Evolutionary conservation across 2,888 invertebrate genomes (phyloP), one percentile per base, ranked within the genome.

Genomic region (Lepetodrilus schrolli): DNA sequence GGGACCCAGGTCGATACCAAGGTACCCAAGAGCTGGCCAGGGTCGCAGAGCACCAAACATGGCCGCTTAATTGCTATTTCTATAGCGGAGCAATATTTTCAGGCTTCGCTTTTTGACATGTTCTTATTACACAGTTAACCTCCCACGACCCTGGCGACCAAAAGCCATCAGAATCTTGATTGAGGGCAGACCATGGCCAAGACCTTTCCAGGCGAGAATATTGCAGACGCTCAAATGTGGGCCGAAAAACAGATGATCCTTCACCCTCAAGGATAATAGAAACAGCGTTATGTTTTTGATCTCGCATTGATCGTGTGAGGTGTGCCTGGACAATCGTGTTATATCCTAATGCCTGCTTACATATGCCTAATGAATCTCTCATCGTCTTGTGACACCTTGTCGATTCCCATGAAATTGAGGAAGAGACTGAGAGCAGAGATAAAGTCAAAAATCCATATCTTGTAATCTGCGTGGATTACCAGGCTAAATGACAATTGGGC

Each of bases 71-170:
- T 75, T 74, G 73, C 66, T 2, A 68, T 5, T 68, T 26, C 71
- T 58, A 76, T 72, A 74, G 51, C 17, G 65, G 49, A n/a, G 38
- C 43, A 68, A 30, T 68, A 38, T 68, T 47, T 43, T 23, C 68
- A 38, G 13, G n/a, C 13, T 48, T 26, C 47, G 20, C 47, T 23
- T 70, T 70, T 30, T 69, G 77, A 75, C 79, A 74, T 70, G 36
- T 70, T 69, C 77, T 66, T 75, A 75, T 77, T 75, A 77, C 74
- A 68, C 73, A 74, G 77, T 79, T 79, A 79, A 79, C 77, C 79
- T 70, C 20, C 21, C 13, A 20, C 43, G 26, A 30, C 68, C 68
- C 26, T 8, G 21, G 43, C 47, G 43, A 23, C 68, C 48, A 49
- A 23, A 51, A 66, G 58, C 71, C 73, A 76, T 73, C 70, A 50